Evolutionary conservation across 2,797 vertebrate genomes (phyloP), one percentile per base, ranked within the genome.

Genomic region (Myotis planiceps): DNA sequence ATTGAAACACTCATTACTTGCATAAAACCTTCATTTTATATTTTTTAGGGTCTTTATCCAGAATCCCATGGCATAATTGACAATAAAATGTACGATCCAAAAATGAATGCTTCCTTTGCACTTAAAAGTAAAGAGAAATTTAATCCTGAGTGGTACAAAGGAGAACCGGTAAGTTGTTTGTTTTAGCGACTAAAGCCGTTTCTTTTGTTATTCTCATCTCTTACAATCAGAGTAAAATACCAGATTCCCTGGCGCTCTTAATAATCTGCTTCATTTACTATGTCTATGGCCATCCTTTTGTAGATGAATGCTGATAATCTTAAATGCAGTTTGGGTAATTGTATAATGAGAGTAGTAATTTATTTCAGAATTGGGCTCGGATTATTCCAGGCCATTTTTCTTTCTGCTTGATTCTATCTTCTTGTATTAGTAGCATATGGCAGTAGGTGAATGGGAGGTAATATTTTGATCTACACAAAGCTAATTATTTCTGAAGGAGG

Each of bases 11-110:
- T 88, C 13, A 42, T 19, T 87, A 72, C 6, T 32, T 55, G 6
- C 34, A 37, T 95, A 60, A 81, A 79, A 55, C 58, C 42, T 92
- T 49, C 9, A 39, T 93, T 97, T 69, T 90, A 1, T 96, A 10
- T 95, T 82, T 95, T 89, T 79, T 65, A 99, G 99, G 99, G 99
- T 65, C 99, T 99, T 81, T 99, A 99, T 98, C 99, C 99, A 4
- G 99, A 99, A 98, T 99, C 99, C 74, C 99, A 99, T 86, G 99
- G 99, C 68, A 98, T 99, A 58, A 99, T 99, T 95, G 99, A 99
- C 98, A 99, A 99, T 98, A 99, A 99, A 98, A 99, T 99, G 98
- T 99, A 99, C 81, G 99, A 99, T 39, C 99, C 99, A 79, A 97
- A 93, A 69, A 99, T 96, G 72, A 98, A 99, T 39, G 95, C 98